These are phyloP conservation scores for Hydrochoerus hydrochaeris DNA, from an alignment of 2,113 vertebrate genomes.

Conservation along the genomic window DNA sequence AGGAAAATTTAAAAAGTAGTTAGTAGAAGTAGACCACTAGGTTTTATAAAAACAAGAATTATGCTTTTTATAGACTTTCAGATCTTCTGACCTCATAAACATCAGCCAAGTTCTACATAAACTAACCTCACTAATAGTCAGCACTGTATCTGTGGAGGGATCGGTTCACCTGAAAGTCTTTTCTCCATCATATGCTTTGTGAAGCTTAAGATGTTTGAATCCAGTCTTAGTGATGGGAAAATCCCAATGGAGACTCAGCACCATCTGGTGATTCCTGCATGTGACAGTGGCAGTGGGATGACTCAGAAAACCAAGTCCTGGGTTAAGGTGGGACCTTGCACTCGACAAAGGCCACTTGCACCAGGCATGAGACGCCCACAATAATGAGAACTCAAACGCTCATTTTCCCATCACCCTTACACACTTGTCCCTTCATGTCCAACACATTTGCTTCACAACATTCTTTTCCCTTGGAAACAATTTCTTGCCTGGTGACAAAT, in stretches of 20 bases:
- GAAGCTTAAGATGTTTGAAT: constrained; percentile 30
- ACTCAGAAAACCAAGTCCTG: constrained; percentile 39
- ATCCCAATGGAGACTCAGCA: not conserved
- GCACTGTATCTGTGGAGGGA: not conserved
- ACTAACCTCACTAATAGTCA: not conserved
- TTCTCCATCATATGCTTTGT: not conserved
- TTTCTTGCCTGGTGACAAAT: constrained; percentile 27
- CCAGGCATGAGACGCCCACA: not conserved
- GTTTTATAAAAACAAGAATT: not conserved
- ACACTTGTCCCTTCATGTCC: not conserved
- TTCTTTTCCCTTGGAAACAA: constrained; percentile 64
- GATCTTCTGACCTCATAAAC: not conserved
- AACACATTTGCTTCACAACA: constrained; percentile 56
- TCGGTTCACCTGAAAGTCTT: not conserved
- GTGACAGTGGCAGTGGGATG: not conserved
- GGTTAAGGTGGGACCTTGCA: not conserved
- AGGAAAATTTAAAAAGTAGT: not conserved
- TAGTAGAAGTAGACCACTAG: not conserved
- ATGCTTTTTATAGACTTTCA: not conserved
- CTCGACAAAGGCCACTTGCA: not conserved
- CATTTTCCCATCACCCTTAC: not conserved
- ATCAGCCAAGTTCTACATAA: not conserved
- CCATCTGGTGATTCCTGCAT: not conserved
- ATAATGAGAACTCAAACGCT: not conserved
- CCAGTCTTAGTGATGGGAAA: not conserved